phyloP scores from a whole-genome alignment of 2,888 invertebrate species.

The Prosapia bicincta region DNA sequence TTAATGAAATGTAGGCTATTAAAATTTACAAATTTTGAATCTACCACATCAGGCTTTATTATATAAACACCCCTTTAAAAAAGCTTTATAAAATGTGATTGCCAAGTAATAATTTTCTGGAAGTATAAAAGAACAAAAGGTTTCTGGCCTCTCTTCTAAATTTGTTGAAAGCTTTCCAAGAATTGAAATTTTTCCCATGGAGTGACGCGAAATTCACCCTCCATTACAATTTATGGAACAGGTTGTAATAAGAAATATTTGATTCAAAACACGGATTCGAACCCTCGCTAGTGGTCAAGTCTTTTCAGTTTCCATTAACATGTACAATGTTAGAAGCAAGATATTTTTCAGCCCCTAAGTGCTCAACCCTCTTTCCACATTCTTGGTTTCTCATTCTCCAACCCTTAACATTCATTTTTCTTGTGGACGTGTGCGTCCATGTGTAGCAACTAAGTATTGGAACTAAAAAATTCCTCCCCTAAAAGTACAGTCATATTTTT shows the following conservation, averaged over 20 bases:
- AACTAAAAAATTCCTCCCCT: not conserved
- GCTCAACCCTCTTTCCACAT: constrained; percentile 2
- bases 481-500: not conserved
- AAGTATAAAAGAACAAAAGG: too few species aligned
- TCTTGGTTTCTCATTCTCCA: constrained; percentile 2
- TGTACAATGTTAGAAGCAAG: not conserved
- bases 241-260: not conserved
- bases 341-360: not conserved
- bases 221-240: too few species aligned
- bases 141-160: too few species aligned
- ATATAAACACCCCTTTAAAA: too few species aligned
- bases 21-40: too few species aligned
- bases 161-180: too few species aligned
- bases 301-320: not conserved
- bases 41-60: too few species aligned
- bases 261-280: not conserved
- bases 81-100: too few species aligned
- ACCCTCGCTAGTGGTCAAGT: not conserved
- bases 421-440: not conserved
- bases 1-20: too few species aligned
- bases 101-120: too few species aligned
- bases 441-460: not conserved
- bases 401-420: not conserved
- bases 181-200: too few species aligned
- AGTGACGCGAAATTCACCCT: too few species aligned